These are phyloP conservation scores for Eutrigla gurnardus DNA, from an alignment of 2,797 vertebrate species.

Conservation along the genomic window DNA sequence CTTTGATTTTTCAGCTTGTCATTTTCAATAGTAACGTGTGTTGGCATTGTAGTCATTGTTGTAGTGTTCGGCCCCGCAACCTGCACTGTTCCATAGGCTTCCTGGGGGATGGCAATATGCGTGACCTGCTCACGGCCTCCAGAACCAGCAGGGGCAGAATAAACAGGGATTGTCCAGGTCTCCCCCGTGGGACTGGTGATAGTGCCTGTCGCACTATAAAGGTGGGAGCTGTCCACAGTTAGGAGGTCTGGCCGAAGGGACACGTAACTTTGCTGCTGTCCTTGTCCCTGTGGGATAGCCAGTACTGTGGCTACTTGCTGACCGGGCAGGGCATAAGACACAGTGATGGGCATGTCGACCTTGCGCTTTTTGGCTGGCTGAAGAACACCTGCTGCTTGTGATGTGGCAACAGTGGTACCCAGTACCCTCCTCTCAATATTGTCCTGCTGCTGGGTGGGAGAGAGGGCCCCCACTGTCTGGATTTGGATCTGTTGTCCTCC, in stretches of 20 bases:
- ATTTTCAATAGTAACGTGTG: constrained; percentile 91
- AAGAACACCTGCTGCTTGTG: constrained; percentile 87
- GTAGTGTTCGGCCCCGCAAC: constrained; percentile 91
- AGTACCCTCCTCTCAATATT: constrained; percentile 83
- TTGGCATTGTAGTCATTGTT: constrained; percentile 83
- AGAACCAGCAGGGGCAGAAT: constrained; percentile 90
- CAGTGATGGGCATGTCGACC: constrained; percentile 97
- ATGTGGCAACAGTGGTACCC: constrained; percentile 84
- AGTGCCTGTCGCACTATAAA: constrained; percentile 97
- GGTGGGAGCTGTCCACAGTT: constrained; percentile 97
- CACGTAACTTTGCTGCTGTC: constrained; percentile 97
- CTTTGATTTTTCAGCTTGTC: constrained; percentile 90
- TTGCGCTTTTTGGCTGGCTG: constrained; percentile 98
- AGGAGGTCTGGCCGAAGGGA: constrained; percentile 95
- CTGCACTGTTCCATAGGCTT: constrained; percentile 93
- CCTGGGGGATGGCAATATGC: constrained; percentile 97
- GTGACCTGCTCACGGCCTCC: constrained; percentile 95
- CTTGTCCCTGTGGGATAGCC: constrained; percentile 95
- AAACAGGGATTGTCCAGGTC: constrained; percentile 99
- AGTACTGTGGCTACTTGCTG: constrained; percentile 96
- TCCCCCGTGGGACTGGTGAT: constrained; percentile 98
- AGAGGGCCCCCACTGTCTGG: constrained; percentile 93
- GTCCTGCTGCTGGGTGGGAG: constrained; percentile 89
- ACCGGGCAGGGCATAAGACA: constrained; percentile 95
- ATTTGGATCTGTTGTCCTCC: constrained; percentile 97